phyloP scores from a whole-genome alignment of 2,888 invertebrate species.

The Drosophila paramelanica region DNA sequence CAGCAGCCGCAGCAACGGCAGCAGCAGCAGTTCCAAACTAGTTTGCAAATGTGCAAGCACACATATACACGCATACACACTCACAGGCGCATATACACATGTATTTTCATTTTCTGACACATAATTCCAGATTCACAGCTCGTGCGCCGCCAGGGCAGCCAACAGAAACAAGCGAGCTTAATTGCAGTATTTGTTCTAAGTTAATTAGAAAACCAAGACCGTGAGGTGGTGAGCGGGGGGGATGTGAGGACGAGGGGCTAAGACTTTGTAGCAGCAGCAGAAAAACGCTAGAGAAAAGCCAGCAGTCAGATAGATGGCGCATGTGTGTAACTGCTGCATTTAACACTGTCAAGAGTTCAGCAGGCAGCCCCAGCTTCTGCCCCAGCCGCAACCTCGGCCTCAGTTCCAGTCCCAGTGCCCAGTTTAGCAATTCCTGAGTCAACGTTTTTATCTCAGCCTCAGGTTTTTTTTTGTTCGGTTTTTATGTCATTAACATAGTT shows the following conservation, averaged over 20 bases:
- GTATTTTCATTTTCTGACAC: slow-evolving; percentile 81
- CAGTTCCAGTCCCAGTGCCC: slow-evolving; percentile 35
- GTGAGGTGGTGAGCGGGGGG: slow-evolving; percentile 15
- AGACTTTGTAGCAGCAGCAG: slow-evolving; percentile 13
- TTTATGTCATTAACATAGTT: slow-evolving; percentile 80
- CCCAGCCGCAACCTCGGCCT: slow-evolving; percentile 21
- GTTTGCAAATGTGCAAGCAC: slow-evolving; percentile 63
- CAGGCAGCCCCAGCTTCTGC: slow-evolving; percentile 23
- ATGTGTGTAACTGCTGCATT: slow-evolving; percentile 76
- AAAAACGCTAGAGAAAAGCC: slow-evolving; percentile 19
- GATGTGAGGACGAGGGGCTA: slow-evolving; percentile 15
- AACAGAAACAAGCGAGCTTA: slow-evolving; percentile 73
- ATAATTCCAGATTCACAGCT: slow-evolving; percentile 79
- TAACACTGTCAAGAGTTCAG: slow-evolving; percentile 77
- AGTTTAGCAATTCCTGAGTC: slow-evolving; percentile 33
- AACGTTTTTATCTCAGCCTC: slow-evolving; percentile 44
- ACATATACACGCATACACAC: slow-evolving; percentile 11
- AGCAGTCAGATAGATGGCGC: slow-evolving; percentile 37
- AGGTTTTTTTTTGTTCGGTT: slow-evolving; percentile 54
- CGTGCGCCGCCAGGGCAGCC: slow-evolving; percentile 55
- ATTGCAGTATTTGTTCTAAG: slow-evolving; percentile 79
- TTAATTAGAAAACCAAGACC: slow-evolving; percentile 73
- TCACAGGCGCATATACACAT: slow-evolving; percentile 46
- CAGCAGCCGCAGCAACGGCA: slow-evolving; percentile 29
- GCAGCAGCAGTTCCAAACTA: slow-evolving; percentile 55